phyloP scores from a whole-genome alignment of 2,113 vertebrate species.

The Rhinoderma darwinii region DNA sequence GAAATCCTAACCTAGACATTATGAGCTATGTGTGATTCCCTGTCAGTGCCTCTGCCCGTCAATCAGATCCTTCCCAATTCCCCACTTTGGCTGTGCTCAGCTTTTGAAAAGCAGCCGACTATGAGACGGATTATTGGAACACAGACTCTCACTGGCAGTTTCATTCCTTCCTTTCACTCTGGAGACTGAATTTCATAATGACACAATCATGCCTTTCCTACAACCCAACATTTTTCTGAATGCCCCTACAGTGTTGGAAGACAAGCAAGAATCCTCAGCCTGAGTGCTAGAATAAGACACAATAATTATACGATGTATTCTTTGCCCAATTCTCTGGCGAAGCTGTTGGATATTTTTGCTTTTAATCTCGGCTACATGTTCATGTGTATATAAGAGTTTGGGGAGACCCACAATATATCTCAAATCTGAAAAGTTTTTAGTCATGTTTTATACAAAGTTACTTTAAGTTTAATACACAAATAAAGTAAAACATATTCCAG shows the following conservation, averaged over 20 bases:
- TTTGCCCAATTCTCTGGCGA: neutral
- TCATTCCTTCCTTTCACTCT: constrained; percentile 15
- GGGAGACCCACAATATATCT: neutral
- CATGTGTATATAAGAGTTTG: neutral
- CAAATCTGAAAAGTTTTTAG: neutral
- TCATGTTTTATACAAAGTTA: neutral
- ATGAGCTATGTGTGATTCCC: neutral
- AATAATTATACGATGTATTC: constrained; percentile 9
- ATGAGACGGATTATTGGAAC: constrained; percentile 36
- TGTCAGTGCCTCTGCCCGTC: constrained; percentile 17
- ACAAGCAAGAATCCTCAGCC: neutral
- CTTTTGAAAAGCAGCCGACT: neutral
- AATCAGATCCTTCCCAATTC: constrained; percentile 33
- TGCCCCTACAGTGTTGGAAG: constrained; percentile 19
- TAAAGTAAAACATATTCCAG: neutral
- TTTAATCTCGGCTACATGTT: neutral
- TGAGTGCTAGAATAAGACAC: neutral
- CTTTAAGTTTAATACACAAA: neutral
- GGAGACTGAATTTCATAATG: constrained; percentile 20
- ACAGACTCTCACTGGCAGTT: constrained; percentile 9
- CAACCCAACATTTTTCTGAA: constrained; percentile 26
- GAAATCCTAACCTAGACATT: neutral
- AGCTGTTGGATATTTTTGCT: neutral
- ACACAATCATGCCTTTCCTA: constrained; percentile 10
- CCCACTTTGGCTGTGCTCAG: neutral